phyloP scores from a whole-genome alignment of 1,140 invertebrate genomes.

The Temnothorax longispinosus region DNA sequence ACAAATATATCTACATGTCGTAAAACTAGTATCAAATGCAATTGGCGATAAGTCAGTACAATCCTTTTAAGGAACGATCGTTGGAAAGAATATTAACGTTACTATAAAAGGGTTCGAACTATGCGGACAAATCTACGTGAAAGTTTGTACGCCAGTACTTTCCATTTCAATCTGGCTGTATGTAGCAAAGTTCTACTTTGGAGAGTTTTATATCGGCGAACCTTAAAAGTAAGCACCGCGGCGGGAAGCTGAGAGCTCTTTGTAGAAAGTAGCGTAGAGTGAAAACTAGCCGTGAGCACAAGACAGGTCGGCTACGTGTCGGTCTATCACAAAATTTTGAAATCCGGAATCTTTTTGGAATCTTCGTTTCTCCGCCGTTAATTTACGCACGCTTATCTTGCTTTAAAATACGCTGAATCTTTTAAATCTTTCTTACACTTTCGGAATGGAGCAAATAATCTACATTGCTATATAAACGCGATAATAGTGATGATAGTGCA shows the following conservation, averaged over 20 bases:
- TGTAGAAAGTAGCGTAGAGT: constrained; percentile 48
- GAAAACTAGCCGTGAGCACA: constrained; percentile 32
- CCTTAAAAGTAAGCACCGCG: constrained; percentile 37
- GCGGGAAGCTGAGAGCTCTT: constrained; percentile 15
- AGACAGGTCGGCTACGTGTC: background rate
- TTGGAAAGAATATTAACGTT: constrained; percentile 63
- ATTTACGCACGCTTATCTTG: background rate
- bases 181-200: constrained; percentile 16
- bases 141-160: constrained; percentile 52
- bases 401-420: background rate
- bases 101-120: constrained; percentile 32
- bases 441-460: background rate
- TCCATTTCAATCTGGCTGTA: constrained; percentile 55
- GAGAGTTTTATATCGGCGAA: constrained; percentile 46
- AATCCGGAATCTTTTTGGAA: background rate
- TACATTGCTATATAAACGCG: background rate
- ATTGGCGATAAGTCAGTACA: constrained; percentile 4
- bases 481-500: background rate
- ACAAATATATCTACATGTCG: background rate
- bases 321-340: constrained; percentile 21
- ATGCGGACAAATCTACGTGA: constrained; percentile 30
- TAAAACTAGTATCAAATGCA: constrained; percentile 2
- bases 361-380: background rate
- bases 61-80: constrained; percentile 42
- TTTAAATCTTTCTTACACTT: background rate